Evolutionary conservation across 1,140 invertebrate species (phyloP).

Genomic region (Anastrepha obliqua): DNA sequence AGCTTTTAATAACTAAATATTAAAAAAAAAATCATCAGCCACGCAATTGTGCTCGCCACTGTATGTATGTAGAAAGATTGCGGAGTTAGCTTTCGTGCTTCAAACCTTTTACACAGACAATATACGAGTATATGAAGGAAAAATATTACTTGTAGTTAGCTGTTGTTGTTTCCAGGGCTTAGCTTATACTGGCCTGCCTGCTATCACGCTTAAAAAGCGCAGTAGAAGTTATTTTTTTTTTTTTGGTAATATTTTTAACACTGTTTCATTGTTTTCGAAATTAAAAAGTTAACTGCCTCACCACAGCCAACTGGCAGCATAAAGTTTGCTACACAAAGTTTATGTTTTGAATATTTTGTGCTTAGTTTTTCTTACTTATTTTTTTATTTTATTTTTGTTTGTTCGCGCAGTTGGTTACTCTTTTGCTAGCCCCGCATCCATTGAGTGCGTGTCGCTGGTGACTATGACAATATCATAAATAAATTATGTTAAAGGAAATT

Average conservation of each 20-base stretch:
- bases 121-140: too few species aligned
- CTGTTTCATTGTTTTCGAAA: neutral
- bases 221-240: neutral
- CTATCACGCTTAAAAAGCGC: neutral
- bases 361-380: neutral
- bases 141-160: too few species aligned
- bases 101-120: too few species aligned
- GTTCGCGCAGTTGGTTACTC: too few species aligned
- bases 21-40: too few species aligned
- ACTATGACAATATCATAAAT: constrained; percentile 32
- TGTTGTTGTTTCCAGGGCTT: too few species aligned
- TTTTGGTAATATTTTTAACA: neutral
- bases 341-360: constrained; percentile 8
- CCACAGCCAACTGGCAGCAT: neutral
- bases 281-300: neutral
- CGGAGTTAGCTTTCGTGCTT: too few species aligned
- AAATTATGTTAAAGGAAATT: constrained; percentile 32
- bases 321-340: neutral
- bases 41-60: too few species aligned
- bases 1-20: too few species aligned
- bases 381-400: neutral
- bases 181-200: neutral
- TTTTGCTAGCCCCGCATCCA: neutral
- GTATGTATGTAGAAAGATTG: too few species aligned
- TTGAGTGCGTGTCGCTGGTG: neutral